phyloP scores from a whole-genome alignment of 1,140 invertebrate genomes.

The Octopus bimaculoides region DNA sequence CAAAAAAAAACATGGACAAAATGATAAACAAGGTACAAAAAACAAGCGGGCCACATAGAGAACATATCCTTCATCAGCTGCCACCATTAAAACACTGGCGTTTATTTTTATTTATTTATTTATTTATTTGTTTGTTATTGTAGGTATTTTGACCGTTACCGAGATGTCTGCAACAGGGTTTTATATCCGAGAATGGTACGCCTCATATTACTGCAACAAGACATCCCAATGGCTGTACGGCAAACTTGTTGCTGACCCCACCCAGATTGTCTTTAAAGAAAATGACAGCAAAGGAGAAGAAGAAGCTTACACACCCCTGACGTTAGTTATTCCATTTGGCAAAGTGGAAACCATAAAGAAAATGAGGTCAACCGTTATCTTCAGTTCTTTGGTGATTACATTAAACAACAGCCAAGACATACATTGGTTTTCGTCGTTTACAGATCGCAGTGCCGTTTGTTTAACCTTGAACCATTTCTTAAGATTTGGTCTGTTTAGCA shows the following conservation, averaged over 20 bases:
- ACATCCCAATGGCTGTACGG: conserved; percentile 27
- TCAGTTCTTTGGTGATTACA: conserved; percentile 23
- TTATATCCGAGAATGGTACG: conserved; percentile 17
- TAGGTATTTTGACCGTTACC: too few species aligned
- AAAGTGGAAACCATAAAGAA: conserved; percentile 25
- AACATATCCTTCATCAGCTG: too few species aligned
- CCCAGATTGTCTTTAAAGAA: conserved; percentile 17
- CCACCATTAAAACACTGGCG: too few species aligned
- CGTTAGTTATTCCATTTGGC: conserved; percentile 1
- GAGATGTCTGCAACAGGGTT: too few species aligned
- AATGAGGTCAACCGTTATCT: conserved; percentile 24
- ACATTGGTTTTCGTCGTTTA: conserved; percentile 32
- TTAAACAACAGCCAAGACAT: conserved; percentile 15
- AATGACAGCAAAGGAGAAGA: neutral
- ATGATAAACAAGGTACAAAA: too few species aligned
- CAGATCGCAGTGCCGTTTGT: conserved; percentile 19
- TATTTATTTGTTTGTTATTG: too few species aligned
- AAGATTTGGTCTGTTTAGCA: conserved; percentile 6
- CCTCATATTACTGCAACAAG: conserved; percentile 23
- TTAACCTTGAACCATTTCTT: conserved; percentile 24
- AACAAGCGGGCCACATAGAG: too few species aligned
- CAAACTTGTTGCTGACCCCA: conserved; percentile 7
- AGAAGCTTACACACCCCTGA: neutral
- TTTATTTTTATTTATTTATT: too few species aligned
- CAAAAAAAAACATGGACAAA: too few species aligned